Evolutionary conservation across 1,140 invertebrate genomes (phyloP), one percentile per base, ranked within the genome.

Genomic region (Saxidomus purpurata): DNA sequence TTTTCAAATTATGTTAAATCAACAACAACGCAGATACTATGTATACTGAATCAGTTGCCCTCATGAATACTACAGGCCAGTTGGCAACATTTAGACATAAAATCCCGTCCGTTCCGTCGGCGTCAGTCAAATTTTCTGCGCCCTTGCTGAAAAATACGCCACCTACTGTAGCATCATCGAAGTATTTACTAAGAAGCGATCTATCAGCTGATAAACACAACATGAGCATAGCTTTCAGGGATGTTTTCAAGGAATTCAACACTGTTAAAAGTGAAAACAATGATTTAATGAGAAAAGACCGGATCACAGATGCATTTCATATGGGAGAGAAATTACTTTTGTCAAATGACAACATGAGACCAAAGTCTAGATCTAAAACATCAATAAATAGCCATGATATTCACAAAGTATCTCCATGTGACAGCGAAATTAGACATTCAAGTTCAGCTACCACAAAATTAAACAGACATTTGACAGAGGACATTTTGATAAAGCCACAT

Each of bases 151-250:
- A 74, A 74, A 74, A 19, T 22, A 9, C 55, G 22, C 17, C 55
- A 9, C 6, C 55, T 9, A 22, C 4, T 2, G 19, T 25, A 8
- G 61, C 17, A 31, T 67, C 28, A 13, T 25, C 61, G 9, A 67
- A 36, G 61, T 67, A 67, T 17, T 6, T 67, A 31, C 17, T 67
- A 11, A 67, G 31, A 6, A 25, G 31, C 1, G n/a, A 67, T 11
- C 31, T 67, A 31, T 28, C 61, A 67, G n/a, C 25, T 22, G 43
- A 25, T 31, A 40, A 77, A 31, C 4, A 77, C 1, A 71, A 71
- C 22, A 88, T 88, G 86, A 88, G 86, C 40, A 69, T 88, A 31
- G 47, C 86, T n/a, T 88, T 88, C n/a, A 77, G 77, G 31, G 86
- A 88, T 31, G 86, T 88, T 11, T 88, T 79, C 28, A 81, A 55